A percentile compares a stretch with the other conserved stretches of the same genome.
Conservation (phyloP, 2,888 invertebrate genomes). For the Mechanitis mazaeus region DNA sequence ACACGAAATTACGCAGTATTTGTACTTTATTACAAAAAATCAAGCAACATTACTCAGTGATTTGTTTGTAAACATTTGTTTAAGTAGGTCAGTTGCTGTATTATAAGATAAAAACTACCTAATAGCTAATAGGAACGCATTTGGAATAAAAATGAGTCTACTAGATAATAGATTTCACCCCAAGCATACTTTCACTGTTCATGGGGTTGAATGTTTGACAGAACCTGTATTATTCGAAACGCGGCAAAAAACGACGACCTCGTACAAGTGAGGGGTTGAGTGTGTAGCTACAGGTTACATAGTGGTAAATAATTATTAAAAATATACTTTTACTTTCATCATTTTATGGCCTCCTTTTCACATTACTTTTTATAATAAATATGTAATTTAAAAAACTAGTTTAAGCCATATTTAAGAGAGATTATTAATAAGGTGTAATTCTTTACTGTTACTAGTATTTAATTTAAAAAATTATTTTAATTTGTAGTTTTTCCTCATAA, state of each 20-base stretch:
- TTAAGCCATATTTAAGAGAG: too few relatives aligned
- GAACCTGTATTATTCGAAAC: conserved; percentile 25
- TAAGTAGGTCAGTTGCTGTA: too few relatives aligned
- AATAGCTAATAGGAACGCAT: too few relatives aligned
- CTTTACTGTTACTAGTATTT: too few relatives aligned
- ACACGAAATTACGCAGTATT: neutral
- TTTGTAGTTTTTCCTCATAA: too few relatives aligned
- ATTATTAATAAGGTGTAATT: too few relatives aligned
- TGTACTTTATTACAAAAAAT: neutral
- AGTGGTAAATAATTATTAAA: neutral
- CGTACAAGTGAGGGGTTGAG: neutral
- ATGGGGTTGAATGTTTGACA: conserved; percentile 18
- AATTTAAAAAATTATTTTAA: too few relatives aligned
- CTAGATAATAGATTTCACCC: conserved; percentile 9
- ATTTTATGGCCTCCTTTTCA: neutral
- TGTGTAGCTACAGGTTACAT: neutral
- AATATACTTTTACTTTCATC: conserved; percentile 16
- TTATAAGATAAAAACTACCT: too few relatives aligned
- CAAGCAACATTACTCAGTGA: neutral
- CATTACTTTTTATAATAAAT: conserved; percentile 1
- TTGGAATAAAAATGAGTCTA: neutral
- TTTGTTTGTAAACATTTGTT: neutral
- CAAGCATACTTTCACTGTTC: conserved; percentile 19
- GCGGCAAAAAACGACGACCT: conserved; percentile 14
- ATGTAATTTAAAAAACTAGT: too few relatives aligned